Evolutionary conservation across 2,113 vertebrate species (phyloP), one percentile per base, ranked within the genome.

Genomic region (Amazona vittata): DNA sequence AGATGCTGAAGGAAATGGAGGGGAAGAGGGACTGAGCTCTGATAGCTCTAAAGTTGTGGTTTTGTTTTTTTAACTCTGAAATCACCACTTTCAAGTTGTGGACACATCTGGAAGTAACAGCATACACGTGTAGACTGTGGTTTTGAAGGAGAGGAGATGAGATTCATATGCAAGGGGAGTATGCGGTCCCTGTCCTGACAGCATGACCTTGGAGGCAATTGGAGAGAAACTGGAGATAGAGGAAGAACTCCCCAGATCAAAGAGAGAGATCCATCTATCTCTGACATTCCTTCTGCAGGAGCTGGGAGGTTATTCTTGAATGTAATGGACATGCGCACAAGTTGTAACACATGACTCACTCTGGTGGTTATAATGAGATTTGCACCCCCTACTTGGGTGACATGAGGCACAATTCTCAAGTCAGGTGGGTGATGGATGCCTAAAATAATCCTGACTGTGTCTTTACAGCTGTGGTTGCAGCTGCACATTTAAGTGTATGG

Each of bases 41-140:
- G 0, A 35, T 80, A 64, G 33, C 47, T 92, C 24, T 41, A 19
- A 81, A 94, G 19, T 44, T 65, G 37, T 37, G n/a, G 22, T 6
- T n/a, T 59, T n/a, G 9, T 33, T 63, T 70, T 91, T 57, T 47
- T 64, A 25, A 10, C 13, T 90, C 71, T 86, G 50, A 93, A 95
- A 92, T 94, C 44, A 46, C 57, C 65, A 57, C 92, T 95, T 96
- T 95, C 90, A 96, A 95, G 86, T 92, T 92, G 83, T 94, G 92
- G 83, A 94, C 74, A 62, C 95, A 96, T 96, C 96, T 97, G 96
- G 96, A 96, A 96, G 86, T 97, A 96, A 96, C 96, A 94, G 77
- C 91, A 95, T 96, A 92, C 96, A 94, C 12, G 92, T 95, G 96
- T 70, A 96, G 89, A 31, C 47, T 89, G 79, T 68, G 91, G 57